phyloP scores from a whole-genome alignment of 2,113 vertebrate species.

The Vulpes ferrilata region DNA sequence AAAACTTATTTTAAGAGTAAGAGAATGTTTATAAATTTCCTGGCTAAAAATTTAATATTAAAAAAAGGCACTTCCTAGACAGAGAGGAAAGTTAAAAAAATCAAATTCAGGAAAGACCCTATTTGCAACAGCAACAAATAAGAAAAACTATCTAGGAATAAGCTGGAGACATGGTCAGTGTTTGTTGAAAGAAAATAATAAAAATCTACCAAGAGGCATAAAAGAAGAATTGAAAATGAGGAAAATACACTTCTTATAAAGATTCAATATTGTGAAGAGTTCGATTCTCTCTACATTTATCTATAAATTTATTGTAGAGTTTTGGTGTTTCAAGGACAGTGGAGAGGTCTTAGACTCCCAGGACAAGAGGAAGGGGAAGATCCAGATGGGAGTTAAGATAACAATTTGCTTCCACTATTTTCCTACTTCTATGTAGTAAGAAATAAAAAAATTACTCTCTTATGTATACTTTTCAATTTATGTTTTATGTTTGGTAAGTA shows the following conservation, averaged over 20 bases:
- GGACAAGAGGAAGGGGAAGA: too few relatives aligned
- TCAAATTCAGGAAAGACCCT: constrained; percentile 13
- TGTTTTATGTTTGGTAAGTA: not conserved
- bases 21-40: constrained; percentile 19
- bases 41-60: constrained; percentile 55
- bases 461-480: not conserved
- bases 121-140: constrained; percentile 14
- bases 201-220: constrained; percentile 43
- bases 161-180: constrained; percentile 41
- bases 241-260: constrained; percentile 11
- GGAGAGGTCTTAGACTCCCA: too few relatives aligned
- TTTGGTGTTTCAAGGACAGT: not conserved
- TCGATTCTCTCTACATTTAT: not conserved
- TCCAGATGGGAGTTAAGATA: too few relatives aligned
- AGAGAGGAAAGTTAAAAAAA: constrained; percentile 53
- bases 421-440: not conserved
- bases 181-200: not conserved
- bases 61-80: constrained; percentile 57
- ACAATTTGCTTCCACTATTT: not conserved
- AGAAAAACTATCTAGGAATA: constrained; percentile 1
- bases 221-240: not conserved
- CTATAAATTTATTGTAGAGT: not conserved
- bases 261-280: not conserved
- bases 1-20: not conserved
- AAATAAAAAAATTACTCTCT: not conserved